These are phyloP conservation scores for Platycheirus albimanus DNA, from an alignment of 2,888 invertebrate species.

Conservation along the genomic window DNA sequence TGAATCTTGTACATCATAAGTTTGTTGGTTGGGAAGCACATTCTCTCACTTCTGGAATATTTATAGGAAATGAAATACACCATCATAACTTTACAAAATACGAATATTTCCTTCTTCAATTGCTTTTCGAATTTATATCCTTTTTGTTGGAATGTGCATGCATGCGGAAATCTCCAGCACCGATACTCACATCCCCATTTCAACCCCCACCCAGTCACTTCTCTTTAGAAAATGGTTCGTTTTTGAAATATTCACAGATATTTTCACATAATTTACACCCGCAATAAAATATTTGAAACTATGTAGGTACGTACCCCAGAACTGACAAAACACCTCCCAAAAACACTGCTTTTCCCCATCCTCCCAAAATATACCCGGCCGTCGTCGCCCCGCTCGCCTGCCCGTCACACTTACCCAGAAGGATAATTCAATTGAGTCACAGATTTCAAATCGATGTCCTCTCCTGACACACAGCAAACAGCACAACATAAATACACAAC, in stretches of 20 bases:
- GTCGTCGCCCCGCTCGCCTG: constrained; percentile 5
- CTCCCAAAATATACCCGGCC: too few relatives aligned
- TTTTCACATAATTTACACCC: constrained; percentile 73
- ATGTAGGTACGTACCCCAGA: constrained; percentile 48
- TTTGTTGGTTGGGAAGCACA: constrained; percentile 14
- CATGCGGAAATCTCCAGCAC: constrained; percentile 59
- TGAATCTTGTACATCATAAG: background rate
- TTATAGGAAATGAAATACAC: constrained; percentile 64
- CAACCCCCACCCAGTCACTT: too few relatives aligned
- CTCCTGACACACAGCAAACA: constrained; percentile 19
- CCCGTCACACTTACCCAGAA: constrained; percentile 49
- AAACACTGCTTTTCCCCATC: background rate
- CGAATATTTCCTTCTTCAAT: constrained; percentile 70
- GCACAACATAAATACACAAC: constrained; percentile 39
- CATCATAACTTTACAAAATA: constrained; percentile 70
- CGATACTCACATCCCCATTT: background rate
- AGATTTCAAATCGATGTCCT: constrained; percentile 71
- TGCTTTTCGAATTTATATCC: constrained; percentile 65
- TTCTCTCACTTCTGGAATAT: constrained; percentile 52
- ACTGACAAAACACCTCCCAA: constrained; percentile 31
- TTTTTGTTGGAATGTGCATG: constrained; percentile 66
- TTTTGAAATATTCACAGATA: constrained; percentile 63
- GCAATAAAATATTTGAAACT: constrained; percentile 73
- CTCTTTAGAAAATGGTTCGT: background rate
- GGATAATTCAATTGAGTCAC: constrained; percentile 73